Evolutionary conservation across 2,797 vertebrate species (phyloP).

Genomic region (Sebastolobus alascanus): DNA sequence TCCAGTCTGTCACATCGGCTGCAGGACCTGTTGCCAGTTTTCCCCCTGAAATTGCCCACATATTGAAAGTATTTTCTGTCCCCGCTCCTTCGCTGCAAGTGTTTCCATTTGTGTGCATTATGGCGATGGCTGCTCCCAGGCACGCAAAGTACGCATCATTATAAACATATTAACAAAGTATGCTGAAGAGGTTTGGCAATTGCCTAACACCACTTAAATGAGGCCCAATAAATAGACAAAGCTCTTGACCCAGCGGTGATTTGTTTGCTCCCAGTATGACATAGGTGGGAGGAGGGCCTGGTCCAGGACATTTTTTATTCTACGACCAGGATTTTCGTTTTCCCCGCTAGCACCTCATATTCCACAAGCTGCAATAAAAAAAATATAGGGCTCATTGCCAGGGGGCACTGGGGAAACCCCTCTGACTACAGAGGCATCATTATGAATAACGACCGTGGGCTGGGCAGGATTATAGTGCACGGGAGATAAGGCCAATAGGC

Average conservation of each 20-base stretch:
- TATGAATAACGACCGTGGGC: slow-evolving; percentile 67
- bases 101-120: slow-evolving; percentile 76
- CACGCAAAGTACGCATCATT: slow-evolving; percentile 65
- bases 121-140: slow-evolving; percentile 39
- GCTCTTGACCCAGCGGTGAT: slow-evolving; percentile 41
- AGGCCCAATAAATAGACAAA: slow-evolving; percentile 46
- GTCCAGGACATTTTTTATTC: slow-evolving; percentile 33
- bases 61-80: slow-evolving; percentile 76
- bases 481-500: slow-evolving; percentile 46
- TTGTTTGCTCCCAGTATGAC: slow-evolving; percentile 35
- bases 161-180: slow-evolving; percentile 68
- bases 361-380: slow-evolving; percentile 67
- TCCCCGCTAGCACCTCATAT: slow-evolving; percentile 53
- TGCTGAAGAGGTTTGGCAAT: slow-evolving; percentile 42
- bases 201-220: slow-evolving; percentile 54
- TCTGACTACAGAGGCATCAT: slow-evolving; percentile 46
- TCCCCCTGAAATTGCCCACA: slow-evolving; percentile 65
- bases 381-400: slow-evolving; percentile 49
- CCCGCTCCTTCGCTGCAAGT: slow-evolving; percentile 60
- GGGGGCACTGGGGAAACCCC: slow-evolving; percentile 49
- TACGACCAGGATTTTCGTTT: slow-evolving; percentile 29
- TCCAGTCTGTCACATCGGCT: slow-evolving; percentile 31
- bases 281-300: slow-evolving; percentile 37
- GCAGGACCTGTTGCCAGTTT: slow-evolving; percentile 52
- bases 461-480: slow-evolving; percentile 53